Evolutionary conservation across 2,113 vertebrate species (phyloP).

Genomic region (Neogobius melanostomus): DNA sequence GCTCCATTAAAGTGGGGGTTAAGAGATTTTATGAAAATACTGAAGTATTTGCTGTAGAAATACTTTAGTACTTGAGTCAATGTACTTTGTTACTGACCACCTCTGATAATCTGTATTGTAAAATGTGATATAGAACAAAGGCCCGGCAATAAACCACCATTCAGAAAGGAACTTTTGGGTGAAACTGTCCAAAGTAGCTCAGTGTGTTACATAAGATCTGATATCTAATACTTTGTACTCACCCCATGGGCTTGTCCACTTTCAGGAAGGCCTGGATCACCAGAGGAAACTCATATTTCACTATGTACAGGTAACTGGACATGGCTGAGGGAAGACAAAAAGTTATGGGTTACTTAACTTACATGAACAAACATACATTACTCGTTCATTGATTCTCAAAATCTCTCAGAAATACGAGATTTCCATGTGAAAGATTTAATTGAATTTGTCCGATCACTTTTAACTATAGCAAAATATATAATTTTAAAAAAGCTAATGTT

Average conservation of each 20-base stretch:
- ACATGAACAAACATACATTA: conserved; percentile 1
- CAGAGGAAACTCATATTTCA: conserved; percentile 93
- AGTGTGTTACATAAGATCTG: background rate
- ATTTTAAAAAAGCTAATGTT: too few relatives aligned
- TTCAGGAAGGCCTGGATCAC: conserved; percentile 86
- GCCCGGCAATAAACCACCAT: background rate
- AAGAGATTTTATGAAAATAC: too few relatives aligned
- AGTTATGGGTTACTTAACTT: background rate
- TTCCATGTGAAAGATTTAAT: too few relatives aligned
- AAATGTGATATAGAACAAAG: too few relatives aligned
- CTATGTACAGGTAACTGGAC: conserved; percentile 96
- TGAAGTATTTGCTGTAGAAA: too few relatives aligned
- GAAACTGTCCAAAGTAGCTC: background rate
- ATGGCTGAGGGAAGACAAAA: conserved; percentile 79
- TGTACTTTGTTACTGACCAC: too few relatives aligned
- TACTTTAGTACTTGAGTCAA: too few relatives aligned
- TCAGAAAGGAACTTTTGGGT: background rate
- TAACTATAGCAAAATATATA: too few relatives aligned
- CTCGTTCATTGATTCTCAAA: background rate
- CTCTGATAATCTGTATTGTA: too few relatives aligned
- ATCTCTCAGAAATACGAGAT: too few relatives aligned
- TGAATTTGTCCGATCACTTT: too few relatives aligned
- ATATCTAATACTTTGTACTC: conserved; percentile 31
- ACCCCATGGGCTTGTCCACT: conserved; percentile 73
- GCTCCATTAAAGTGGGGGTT: too few relatives aligned